Conservation (phyloP, 2,113 vertebrate species). For the Montifringilla adamsi region DNA sequence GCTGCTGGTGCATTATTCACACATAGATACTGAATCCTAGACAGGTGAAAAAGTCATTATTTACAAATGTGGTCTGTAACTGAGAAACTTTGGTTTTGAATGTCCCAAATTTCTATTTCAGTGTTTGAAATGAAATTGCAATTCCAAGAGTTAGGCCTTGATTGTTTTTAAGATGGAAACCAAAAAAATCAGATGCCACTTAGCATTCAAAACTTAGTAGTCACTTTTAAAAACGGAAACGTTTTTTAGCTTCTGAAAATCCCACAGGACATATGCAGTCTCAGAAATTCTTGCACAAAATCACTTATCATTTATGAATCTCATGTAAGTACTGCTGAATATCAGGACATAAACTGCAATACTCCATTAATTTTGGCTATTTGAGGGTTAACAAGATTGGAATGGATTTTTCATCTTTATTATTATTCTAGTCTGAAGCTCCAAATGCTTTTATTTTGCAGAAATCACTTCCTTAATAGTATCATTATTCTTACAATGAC, state of each 20-base stretch:
- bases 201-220: neutral
- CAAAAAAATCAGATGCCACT: neutral
- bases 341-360: neutral
- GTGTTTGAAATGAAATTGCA: neutral
- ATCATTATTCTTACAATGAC: conserved; percentile 55
- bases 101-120: neutral
- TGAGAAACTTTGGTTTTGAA: neutral
- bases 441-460: conserved; percentile 53
- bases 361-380: neutral
- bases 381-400: neutral
- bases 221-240: neutral
- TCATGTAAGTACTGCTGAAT: neutral
- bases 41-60: neutral
- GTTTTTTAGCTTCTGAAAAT: neutral
- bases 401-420: neutral
- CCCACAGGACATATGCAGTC: rapidly evolving
- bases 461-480: conserved; percentile 62
- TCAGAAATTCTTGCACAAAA: neutral
- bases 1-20: neutral
- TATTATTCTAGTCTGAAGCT: conserved; percentile 7
- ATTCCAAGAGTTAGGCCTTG: neutral
- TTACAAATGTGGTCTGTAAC: neutral
- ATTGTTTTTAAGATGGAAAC: neutral
- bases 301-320: neutral
- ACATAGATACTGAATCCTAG: neutral